Base-by-base conservation (phyloP, 2,888 invertebrate genomes). In the Atethmia centrago region DNA sequence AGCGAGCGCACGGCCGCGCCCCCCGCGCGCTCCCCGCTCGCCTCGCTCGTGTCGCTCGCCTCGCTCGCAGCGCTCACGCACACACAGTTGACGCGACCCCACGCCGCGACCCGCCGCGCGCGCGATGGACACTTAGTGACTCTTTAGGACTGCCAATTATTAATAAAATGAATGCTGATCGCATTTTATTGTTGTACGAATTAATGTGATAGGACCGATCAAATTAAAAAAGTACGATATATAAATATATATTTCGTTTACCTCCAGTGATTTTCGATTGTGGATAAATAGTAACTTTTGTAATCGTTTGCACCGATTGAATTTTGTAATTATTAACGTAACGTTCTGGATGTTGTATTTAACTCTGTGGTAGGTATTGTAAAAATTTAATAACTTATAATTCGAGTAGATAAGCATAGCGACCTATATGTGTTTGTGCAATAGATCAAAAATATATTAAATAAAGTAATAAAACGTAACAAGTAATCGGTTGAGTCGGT, bases 321-420 rank as follows among this genome's bases (percentile, higher is more conserved):
- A 93, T 94, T 95, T 95, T 96, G 95, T 96, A 95, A 95, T 94
- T 94, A 95, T 93, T 92, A 93, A 94, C 92, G 91, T 95, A 93
- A 93, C 91, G 90, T 95, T 96, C 95, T 95, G 94, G 91, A 95
- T 96, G 96, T 96, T 93, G 95, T 95, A 95, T 95, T 95, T 95
- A 95, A 95, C 92, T 94, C 92, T 92, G 93, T 94, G 94, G 94
- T 92, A 89, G 91, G 91, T 94, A 94, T 93, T 96, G 95, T 95
- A 95, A 93, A 95, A 93, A 94, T 90, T 91, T 92, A 92, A 92
- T 93, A 92, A 95, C 90, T 92, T 93, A 93, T 93, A 93, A 94
- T 93, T 94, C 88, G 91, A 93, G 94, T 95, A 95, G 95, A 89
- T 93, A 92, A 94, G 91, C 89, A 92, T 95, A 95, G 95, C 88